Conservation (phyloP, 2,113 vertebrate genomes). For the Pomatostomus ruficeps region DNA sequence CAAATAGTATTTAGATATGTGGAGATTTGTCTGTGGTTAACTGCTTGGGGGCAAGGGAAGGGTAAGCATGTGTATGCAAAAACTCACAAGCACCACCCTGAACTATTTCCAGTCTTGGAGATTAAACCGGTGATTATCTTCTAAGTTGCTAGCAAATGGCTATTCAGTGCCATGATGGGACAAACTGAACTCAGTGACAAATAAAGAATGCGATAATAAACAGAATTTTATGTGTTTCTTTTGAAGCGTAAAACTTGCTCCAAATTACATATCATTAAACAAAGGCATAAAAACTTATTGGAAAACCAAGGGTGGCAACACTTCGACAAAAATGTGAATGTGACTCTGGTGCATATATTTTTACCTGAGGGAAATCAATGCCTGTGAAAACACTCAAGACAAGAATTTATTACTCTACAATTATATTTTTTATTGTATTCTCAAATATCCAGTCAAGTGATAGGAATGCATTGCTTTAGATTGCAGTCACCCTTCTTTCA, state of each 20-base stretch:
- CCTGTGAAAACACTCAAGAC: constrained; percentile 6
- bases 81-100: constrained; percentile 64
- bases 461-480: constrained; percentile 11
- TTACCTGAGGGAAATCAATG: constrained; percentile 40
- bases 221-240: constrained; percentile 34
- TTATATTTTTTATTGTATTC: constrained; percentile 21
- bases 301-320: constrained; percentile 28
- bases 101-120: constrained; percentile 69
- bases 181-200: constrained; percentile 17
- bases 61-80: not conserved
- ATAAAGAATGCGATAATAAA: constrained; percentile 63
- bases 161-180: constrained; percentile 1
- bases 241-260: constrained; percentile 61
- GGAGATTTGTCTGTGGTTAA: constrained; percentile 32
- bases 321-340: constrained; percentile 17
- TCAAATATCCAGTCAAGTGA: not conserved
- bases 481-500: not conserved
- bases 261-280: constrained; percentile 58
- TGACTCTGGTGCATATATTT: constrained; percentile 20
- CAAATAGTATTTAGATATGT: constrained; percentile 23
- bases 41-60: not conserved
- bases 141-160: constrained; percentile 63
- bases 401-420: constrained; percentile 23
- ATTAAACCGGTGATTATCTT: constrained; percentile 68
- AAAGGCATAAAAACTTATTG: constrained; percentile 66